Evolutionary conservation across 2,888 invertebrate genomes (phyloP).

Genomic region (Drosophila lacicola): DNA sequence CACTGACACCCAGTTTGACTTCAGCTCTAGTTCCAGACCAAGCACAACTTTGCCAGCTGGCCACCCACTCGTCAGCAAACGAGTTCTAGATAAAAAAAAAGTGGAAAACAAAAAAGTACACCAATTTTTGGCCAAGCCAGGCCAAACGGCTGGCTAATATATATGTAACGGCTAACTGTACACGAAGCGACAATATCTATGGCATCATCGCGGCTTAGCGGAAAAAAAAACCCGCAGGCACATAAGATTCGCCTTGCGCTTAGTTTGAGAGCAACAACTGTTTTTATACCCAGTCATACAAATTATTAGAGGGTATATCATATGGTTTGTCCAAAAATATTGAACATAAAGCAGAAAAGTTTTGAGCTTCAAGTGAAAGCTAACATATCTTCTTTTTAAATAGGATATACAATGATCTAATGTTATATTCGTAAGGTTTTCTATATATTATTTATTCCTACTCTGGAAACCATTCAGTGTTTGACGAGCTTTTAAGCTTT

Average conservation of each 20-base stretch:
- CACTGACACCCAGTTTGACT: constrained; percentile 19
- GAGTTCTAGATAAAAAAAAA: constrained; percentile 43
- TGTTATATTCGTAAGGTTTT: too few species aligned
- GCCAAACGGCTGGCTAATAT: constrained; percentile 67
- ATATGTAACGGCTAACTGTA: constrained; percentile 79
- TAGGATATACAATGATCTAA: too few species aligned
- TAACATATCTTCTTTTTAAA: too few species aligned
- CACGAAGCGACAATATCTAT: constrained; percentile 79
- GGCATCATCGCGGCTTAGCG: constrained; percentile 53
- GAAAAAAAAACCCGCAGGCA: constrained; percentile 36
- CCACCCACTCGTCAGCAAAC: constrained; percentile 72
- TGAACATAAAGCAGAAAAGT: background rate
- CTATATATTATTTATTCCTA: too few species aligned
- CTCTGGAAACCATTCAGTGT: too few species aligned
- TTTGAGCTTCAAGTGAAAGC: too few species aligned
- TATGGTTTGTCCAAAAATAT: background rate
- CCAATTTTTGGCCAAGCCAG: constrained; percentile 54
- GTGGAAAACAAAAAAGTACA: constrained; percentile 4
- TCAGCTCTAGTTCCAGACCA: constrained; percentile 25
- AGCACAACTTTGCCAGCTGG: constrained; percentile 50
- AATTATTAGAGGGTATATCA: background rate
- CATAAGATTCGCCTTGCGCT: constrained; percentile 40
- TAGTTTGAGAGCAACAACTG: constrained; percentile 30
- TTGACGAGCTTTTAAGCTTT: too few species aligned
- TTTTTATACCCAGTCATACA: constrained; percentile 16